These are phyloP conservation scores for Zapus hudsonius DNA, from an alignment of 2,113 vertebrate genomes.

Conservation along the genomic window DNA sequence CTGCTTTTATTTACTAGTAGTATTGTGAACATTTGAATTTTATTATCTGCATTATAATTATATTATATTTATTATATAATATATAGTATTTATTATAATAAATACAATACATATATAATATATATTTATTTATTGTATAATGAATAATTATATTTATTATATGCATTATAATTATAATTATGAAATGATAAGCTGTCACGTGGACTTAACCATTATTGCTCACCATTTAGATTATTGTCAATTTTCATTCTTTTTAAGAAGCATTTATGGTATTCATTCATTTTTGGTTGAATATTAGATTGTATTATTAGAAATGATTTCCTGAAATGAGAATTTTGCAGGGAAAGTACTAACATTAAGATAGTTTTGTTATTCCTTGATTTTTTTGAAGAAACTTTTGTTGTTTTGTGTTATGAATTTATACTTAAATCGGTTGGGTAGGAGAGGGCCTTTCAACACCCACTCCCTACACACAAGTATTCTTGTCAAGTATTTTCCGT, in stretches of 20 bases:
- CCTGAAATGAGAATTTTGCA: neutral
- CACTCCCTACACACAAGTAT: no score
- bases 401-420: neutral
- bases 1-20: neutral
- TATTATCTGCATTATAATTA: neutral
- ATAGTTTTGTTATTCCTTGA: neutral
- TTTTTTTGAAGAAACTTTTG: neutral
- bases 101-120: no score
- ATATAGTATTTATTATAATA: no score
- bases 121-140: no score
- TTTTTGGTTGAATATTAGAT: neutral
- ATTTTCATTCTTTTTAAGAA: neutral
- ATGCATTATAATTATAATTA: neutral
- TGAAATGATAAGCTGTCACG: neutral
- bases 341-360: neutral
- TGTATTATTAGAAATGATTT: constrained; percentile 31
- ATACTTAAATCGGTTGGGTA: neutral
- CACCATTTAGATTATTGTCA: neutral
- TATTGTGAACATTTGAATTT: neutral
- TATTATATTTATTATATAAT: no score
- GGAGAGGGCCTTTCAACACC: no score
- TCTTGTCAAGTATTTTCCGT: neutral
- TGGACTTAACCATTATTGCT: neutral
- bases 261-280: neutral
- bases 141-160: no score